Percentiles rank a stretch among this genome's conserved stretches.
These are phyloP conservation scores for Leptogaster cylindrica DNA, from an alignment of 2,888 invertebrate species.

Conservation along the genomic window DNA sequence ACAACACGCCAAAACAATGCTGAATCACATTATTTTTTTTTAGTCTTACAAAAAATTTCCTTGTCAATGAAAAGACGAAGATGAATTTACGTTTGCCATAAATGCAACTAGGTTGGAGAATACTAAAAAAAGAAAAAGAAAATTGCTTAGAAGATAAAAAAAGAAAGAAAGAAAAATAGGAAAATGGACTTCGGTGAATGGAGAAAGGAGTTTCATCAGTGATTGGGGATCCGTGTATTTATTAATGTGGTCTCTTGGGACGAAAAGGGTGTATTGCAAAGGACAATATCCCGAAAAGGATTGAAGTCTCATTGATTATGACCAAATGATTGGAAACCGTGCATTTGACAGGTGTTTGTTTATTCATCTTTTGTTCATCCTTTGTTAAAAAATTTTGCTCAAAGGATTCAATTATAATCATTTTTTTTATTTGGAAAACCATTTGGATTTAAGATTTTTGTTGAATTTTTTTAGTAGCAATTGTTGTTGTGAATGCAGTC, in stretches of 20 bases:
- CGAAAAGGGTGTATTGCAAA: conserved; percentile 25
- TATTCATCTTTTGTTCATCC: conserved; percentile 7
- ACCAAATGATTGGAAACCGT: conserved; percentile 44
- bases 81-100: conserved; percentile 1
- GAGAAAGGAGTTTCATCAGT: conserved; percentile 28
- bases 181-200: neutral
- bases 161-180: neutral
- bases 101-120: too few relatives aligned
- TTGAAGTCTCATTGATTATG: conserved; percentile 29
- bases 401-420: too few relatives aligned
- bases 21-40: conserved; percentile 44
- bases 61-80: conserved; percentile 7
- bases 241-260: conserved; percentile 21
- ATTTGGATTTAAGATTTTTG: too few relatives aligned
- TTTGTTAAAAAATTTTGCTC: conserved; percentile 9
- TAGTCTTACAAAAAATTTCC: neutral
- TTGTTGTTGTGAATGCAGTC: too few relatives aligned
- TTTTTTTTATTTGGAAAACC: too few relatives aligned
- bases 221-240: conserved; percentile 24
- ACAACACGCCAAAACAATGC: conserved; percentile 46
- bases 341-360: conserved; percentile 46
- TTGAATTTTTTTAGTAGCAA: too few relatives aligned
- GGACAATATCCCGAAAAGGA: conserved; percentile 16
- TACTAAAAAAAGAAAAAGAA: too few relatives aligned
- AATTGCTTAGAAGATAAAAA: conserved; percentile 21